phyloP scores from a whole-genome alignment of 2,888 invertebrate genomes.

The Blastobasis adustella region DNA sequence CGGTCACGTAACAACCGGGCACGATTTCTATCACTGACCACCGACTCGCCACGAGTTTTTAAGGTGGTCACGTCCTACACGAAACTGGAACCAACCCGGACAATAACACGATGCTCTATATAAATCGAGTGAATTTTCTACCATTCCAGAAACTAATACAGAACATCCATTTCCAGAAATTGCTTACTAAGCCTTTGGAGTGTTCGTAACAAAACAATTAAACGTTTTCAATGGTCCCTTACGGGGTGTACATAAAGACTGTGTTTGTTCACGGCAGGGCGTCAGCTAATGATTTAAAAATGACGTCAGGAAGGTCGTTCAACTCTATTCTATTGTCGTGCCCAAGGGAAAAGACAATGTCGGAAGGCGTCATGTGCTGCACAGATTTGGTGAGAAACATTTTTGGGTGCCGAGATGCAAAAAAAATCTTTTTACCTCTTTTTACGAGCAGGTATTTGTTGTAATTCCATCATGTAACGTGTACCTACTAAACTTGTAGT shows the following conservation, averaged over 20 bases:
- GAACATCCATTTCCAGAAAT: not conserved
- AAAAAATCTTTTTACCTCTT: too few relatives aligned
- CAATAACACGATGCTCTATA: too few relatives aligned
- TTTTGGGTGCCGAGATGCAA: too few relatives aligned
- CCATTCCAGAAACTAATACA: too few relatives aligned
- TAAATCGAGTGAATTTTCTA: too few relatives aligned
- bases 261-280: constrained; percentile 39
- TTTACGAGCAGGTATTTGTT: too few relatives aligned
- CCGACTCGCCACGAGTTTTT: constrained; percentile 15
- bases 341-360: constrained; percentile 33
- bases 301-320: constrained; percentile 43
- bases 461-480: not conserved
- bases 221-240: constrained; percentile 24
- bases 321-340: constrained; percentile 26
- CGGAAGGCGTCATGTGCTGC: constrained; percentile 23
- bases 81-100: constrained; percentile 2
- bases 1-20: constrained; percentile 31
- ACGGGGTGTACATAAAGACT: constrained; percentile 27
- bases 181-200: constrained; percentile 20
- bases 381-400: constrained; percentile 29
- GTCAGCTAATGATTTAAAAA: constrained; percentile 40
- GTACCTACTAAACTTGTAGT: not conserved
- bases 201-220: constrained; percentile 39
- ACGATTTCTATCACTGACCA: constrained; percentile 17
- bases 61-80: constrained; percentile 20